A percentile compares a stretch with the other conserved stretches of the same genome.
phyloP scores from a whole-genome alignment of 2,797 vertebrate genomes.

The Telmatherina bonti region DNA sequence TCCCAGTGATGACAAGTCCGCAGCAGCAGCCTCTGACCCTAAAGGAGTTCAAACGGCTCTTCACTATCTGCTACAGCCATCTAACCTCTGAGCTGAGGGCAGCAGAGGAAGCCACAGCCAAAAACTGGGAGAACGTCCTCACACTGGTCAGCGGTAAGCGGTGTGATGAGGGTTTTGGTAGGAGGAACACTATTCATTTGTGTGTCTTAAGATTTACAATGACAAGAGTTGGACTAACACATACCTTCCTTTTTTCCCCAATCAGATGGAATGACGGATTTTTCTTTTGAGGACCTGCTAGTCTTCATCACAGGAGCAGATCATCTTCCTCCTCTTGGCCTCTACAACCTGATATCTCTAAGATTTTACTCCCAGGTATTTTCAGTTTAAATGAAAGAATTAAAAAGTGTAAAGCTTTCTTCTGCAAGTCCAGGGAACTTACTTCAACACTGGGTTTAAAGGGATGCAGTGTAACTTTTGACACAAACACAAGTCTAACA shows the following conservation, averaged over 20 bases:
- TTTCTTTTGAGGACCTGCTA: slow-evolving; percentile 75
- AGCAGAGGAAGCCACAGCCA: slow-evolving; percentile 63
- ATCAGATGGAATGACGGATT: slow-evolving; percentile 44
- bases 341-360: slow-evolving; percentile 58
- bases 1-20: slow-evolving; percentile 68
- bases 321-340: slow-evolving; percentile 68
- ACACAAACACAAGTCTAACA: too few species aligned
- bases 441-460: not conserved
- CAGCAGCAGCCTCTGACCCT: slow-evolving; percentile 43
- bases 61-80: slow-evolving; percentile 65
- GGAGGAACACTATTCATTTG: too few species aligned
- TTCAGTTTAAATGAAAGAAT: not conserved
- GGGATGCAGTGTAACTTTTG: too few species aligned
- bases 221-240: not conserved
- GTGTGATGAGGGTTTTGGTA: not conserved
- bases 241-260: slow-evolving; percentile 18
- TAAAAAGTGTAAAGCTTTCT: not conserved
- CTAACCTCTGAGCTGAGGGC: slow-evolving; percentile 42
- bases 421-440: not conserved
- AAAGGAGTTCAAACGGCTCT: slow-evolving; percentile 62
- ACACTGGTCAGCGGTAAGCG: slow-evolving; percentile 64
- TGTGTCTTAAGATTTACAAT: not conserved
- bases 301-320: slow-evolving; percentile 72
- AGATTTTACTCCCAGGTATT: slow-evolving; percentile 73
- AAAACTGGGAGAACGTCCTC: slow-evolving; percentile 70